Evolutionary conservation across 53 echinoderm and acorn worm genomes (phyloP).

Genomic region (Hippasteria phrygiana): DNA sequence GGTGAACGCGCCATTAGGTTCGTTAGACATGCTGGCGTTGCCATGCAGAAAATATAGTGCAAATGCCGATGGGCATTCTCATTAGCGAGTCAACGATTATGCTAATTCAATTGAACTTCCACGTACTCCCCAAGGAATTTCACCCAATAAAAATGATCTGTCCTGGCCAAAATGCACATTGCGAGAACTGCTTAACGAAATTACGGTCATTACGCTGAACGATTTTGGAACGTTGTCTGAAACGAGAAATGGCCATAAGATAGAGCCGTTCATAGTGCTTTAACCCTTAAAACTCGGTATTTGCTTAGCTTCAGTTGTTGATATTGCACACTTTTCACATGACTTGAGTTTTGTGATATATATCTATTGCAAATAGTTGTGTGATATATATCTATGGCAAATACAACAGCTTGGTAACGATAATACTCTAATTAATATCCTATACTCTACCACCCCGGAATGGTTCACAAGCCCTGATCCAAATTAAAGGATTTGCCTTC

Average conservation of each 20-base stretch:
- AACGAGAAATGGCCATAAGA: not conserved
- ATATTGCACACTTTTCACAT: not conserved
- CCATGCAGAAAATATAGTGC: not conserved
- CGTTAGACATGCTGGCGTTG: conserved; percentile 8
- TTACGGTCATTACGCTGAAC: not conserved
- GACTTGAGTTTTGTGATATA: too few relatives aligned
- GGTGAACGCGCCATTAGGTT: conserved; percentile 25
- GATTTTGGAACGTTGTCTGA: not conserved
- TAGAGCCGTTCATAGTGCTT: conserved; percentile 8
- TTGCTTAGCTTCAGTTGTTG: not conserved
- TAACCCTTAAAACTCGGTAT: not conserved
- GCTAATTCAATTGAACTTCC: conserved; percentile 7
- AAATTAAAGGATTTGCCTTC: too few relatives aligned
- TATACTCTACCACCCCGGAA: too few relatives aligned
- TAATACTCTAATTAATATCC: too few relatives aligned
- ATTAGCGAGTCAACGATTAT: conserved; percentile 10
- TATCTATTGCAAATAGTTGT: too few relatives aligned
- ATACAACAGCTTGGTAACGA: too few relatives aligned
- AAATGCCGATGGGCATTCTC: conserved; percentile 17
- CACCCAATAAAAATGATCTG: not conserved
- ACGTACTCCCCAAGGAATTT: not conserved
- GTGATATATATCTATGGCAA: too few relatives aligned
- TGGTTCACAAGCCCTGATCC: too few relatives aligned
- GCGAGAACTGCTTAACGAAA: not conserved
- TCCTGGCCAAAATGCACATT: not conserved